Percentiles rank a stretch among this genome's conserved stretches.
These are phyloP conservation scores for Lepilemur ruficaudatus DNA, from an alignment of 2,797 vertebrate species.

Conservation along the genomic window DNA sequence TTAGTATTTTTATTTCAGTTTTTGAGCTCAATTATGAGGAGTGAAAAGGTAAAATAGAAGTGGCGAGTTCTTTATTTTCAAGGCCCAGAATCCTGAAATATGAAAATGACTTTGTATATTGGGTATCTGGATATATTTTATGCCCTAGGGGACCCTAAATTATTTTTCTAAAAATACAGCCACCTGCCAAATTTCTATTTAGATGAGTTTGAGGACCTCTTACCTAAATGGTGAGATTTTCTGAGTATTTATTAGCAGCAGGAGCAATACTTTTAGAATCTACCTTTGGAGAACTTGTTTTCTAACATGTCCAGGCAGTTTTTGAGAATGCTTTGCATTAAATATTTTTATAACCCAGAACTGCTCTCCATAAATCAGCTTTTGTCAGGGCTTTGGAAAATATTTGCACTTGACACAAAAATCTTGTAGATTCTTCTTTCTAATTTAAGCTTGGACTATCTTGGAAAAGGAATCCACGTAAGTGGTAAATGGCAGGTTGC, in stretches of 20 bases:
- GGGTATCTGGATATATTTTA: background rate
- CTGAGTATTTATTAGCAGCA: background rate
- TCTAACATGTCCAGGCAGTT: background rate
- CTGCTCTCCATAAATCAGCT: background rate
- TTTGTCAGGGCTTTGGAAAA: background rate
- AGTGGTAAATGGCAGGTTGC: background rate
- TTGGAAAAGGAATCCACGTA: background rate
- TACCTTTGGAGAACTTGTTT: background rate
- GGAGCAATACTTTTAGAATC: background rate
- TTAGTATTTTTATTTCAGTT: conserved; percentile 3
- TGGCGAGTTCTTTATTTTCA: background rate
- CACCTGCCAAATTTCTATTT: background rate
- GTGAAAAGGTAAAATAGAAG: background rate
- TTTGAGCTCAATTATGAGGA: background rate
- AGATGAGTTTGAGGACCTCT: background rate
- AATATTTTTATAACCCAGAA: background rate
- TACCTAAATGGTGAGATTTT: background rate
- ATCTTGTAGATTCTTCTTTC: background rate
- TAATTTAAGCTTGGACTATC: background rate
- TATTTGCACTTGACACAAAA: conserved; percentile 8
- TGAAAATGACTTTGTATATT: conserved; percentile 6
- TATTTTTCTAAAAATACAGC: background rate
- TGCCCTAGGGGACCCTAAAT: background rate
- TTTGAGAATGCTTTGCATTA: background rate
- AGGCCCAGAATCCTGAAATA: background rate